These are phyloP conservation scores for Aspiorhynchus laticeps DNA, from an alignment of 2,113 vertebrate genomes.

Conservation along the genomic window DNA sequence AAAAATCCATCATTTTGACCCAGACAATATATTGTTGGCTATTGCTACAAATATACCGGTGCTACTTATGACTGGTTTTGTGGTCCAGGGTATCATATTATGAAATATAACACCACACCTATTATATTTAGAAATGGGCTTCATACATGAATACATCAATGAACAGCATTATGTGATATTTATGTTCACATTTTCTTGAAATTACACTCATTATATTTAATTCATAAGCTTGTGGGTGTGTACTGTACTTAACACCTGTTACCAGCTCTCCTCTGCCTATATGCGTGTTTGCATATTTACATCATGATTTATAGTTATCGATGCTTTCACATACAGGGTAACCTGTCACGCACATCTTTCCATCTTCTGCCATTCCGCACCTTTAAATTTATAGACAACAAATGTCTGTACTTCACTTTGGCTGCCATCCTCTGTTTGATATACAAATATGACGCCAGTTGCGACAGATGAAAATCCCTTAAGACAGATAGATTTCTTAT, in stretches of 20 bases:
- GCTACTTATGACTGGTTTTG: too few species aligned
- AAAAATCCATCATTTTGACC: too few species aligned
- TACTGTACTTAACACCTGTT: constrained; percentile 31
- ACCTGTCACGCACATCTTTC: background rate
- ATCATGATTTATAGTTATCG: constrained; percentile 26
- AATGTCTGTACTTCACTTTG: constrained; percentile 9
- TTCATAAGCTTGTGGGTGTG: constrained; percentile 5
- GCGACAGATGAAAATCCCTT: constrained; percentile 11
- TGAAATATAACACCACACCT: background rate
- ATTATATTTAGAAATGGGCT: background rate
- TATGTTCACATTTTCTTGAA: background rate
- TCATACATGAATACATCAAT: background rate
- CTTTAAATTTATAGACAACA: constrained; percentile 29
- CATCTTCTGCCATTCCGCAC: too few species aligned
- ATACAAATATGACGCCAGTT: constrained; percentile 17
- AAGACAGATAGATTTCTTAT: constrained; percentile 3
- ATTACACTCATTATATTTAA: background rate
- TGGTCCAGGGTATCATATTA: background rate
- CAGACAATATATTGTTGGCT: too few species aligned
- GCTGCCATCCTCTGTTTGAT: background rate
- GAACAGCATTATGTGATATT: background rate
- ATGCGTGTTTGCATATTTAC: background rate
- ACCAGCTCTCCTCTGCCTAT: background rate
- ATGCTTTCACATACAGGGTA: constrained; percentile 18
- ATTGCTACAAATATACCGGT: too few species aligned